Evolutionary conservation across 2,888 invertebrate species (phyloP), one percentile per base, ranked within the genome.

Genomic region (Matsumyia berberina): DNA sequence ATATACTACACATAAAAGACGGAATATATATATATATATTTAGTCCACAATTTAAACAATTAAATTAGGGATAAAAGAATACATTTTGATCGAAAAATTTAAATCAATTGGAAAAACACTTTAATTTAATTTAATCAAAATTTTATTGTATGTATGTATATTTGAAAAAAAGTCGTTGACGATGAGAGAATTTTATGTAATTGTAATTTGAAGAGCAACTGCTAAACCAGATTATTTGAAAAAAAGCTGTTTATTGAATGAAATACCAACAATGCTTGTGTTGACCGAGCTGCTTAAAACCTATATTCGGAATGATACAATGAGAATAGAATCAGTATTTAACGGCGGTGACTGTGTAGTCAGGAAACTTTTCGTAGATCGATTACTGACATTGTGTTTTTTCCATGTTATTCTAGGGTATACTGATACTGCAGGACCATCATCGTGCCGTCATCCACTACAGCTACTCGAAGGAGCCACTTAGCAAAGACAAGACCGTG

Each of bases 371-470:
- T 72, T 66, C 58, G 51, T 67, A 86, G 80, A 76, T 74, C 80
- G 73, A 85, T 86, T 77, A 88, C 88, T 89, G 88, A 89, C 88
- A 82, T 85, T 86, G 66, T 78, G 72, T 81, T 86, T 88, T 73
- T 88, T 88, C 88, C 87, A 86, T 81, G 1, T 73, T 92, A 92
- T 94, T 94, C 89, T 94, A 95, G 95, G 96, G 96, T 81, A 93
- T 94, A 73, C 92, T 96, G 88, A 94, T 95, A 93, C 93, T 96
- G 76, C 94, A 95, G 91, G 95, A 95, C 90, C 94, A 95, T 64
- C 94, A 94, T 89, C 93, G 95, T 81, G 95, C 95, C 80, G 93
- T 94, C 33, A 94, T 96, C 93, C 95, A 96, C 90, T 96, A 95
- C 92, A 95, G 95, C 89, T 94, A 95, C 89, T 94, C 95, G 9